These are phyloP conservation scores for Alcis repandata DNA, from an alignment of 2,888 invertebrate species.

Conservation along the genomic window DNA sequence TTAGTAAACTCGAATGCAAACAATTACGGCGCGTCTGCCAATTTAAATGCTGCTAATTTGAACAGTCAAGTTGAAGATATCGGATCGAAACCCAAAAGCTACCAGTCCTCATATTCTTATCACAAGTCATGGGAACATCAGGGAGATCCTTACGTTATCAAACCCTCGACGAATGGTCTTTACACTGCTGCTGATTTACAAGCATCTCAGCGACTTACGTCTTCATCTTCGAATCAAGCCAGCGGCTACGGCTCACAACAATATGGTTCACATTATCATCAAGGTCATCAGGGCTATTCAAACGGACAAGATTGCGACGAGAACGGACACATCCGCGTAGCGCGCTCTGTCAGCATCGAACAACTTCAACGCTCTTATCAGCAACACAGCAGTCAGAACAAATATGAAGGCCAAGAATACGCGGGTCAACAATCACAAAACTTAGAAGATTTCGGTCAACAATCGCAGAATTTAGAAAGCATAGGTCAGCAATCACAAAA, in stretches of 20 bases:
- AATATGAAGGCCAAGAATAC: slow-evolving; percentile 49
- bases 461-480: slow-evolving; percentile 27
- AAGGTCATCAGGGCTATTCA: slow-evolving; percentile 58
- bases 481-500: slow-evolving; percentile 48
- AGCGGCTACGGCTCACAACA: slow-evolving; percentile 57
- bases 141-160: slow-evolving; percentile 81
- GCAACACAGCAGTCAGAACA: slow-evolving; percentile 43
- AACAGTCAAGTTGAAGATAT: slow-evolving; percentile 58
- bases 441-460: slow-evolving; percentile 21
- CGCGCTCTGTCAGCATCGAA: slow-evolving; percentile 61
- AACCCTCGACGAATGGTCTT: slow-evolving; percentile 63
- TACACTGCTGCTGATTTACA: slow-evolving; percentile 50
- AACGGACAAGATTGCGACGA: slow-evolving; percentile 54
- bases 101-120: slow-evolving; percentile 82
- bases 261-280: slow-evolving; percentile 62
- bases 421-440: slow-evolving; percentile 48
- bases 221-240: slow-evolving; percentile 56
- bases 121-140: slow-evolving; percentile 84
- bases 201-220: slow-evolving; percentile 64
- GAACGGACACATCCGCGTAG: slow-evolving; percentile 65
- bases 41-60: slow-evolving; percentile 42
- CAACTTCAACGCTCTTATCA: slow-evolving; percentile 47
- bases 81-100: slow-evolving; percentile 73
- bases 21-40: slow-evolving; percentile 26
- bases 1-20: slow-evolving; percentile 46